These are phyloP conservation scores for Synanthedon myopaeformis DNA, from an alignment of 2,888 invertebrate genomes.

Conservation along the genomic window DNA sequence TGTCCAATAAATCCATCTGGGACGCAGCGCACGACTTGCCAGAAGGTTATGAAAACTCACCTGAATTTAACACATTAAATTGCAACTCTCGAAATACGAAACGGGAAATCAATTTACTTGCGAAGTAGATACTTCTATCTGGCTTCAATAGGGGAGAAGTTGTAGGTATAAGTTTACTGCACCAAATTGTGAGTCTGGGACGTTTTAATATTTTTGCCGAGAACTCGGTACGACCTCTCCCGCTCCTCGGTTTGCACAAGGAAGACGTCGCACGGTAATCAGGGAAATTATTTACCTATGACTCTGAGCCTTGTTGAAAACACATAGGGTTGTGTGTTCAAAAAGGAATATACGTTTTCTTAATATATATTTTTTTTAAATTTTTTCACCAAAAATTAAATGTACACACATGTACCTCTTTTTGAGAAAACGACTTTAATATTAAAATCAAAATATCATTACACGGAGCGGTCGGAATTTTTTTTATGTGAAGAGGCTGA, in stretches of 20 bases:
- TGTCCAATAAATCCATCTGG: background rate
- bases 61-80: constrained; percentile 18
- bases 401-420: too few species aligned
- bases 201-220: constrained; percentile 58
- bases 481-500: too few species aligned
- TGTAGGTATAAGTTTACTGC: constrained; percentile 13
- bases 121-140: constrained; percentile 24
- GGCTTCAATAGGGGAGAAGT: constrained; percentile 10
- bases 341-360: background rate
- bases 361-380: too few species aligned
- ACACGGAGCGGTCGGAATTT: too few species aligned
- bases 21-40: background rate
- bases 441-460: too few species aligned
- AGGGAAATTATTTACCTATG: constrained; percentile 69
- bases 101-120: constrained; percentile 52
- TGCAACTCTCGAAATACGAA: constrained; percentile 33
- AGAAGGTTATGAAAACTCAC: background rate
- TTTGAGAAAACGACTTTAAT: too few species aligned
- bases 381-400: too few species aligned
- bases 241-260: constrained; percentile 30
- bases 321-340: constrained; percentile 31
- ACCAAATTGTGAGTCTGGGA: constrained; percentile 9
- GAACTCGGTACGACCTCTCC: constrained; percentile 27
- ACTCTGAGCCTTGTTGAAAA: constrained; percentile 43
- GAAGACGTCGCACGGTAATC: constrained; percentile 59